Base-by-base conservation (phyloP, 2,113 vertebrate genomes). In the Chiloscyllium plagiosum region DNA sequence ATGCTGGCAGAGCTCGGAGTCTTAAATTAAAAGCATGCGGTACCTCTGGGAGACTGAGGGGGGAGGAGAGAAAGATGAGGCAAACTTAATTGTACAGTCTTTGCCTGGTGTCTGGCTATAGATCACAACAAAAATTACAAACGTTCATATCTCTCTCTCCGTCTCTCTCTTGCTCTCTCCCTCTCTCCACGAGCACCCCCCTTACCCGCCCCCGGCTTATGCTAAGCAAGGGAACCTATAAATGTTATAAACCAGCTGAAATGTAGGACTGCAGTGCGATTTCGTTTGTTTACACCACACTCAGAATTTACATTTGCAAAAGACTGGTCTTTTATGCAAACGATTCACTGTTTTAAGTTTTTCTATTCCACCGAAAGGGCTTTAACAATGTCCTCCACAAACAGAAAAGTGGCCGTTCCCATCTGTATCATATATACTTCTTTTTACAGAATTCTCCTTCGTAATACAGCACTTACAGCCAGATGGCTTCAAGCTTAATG, bases 371-470 rank as follows among this genome's bases (percentile, higher is more conserved):
- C 68, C 72, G 42, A 72, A 52, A 52, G 42, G 68, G 47, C 26
- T 72, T 19, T 33, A 47, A 95, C 68, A 72, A 50, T 50, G 94
- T 72, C 37, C 47, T 50, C 29, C 94, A 72, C 20, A 7, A 50
- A 72, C 4, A 47, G 42, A 72, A 66, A 95, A 72, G 26, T 72
- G 66, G 37, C 69, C 8, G 7, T 95, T 29, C 69, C 47, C 47
- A 69, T 72, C 37, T 50, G 68, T 95, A 52, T 72, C 69, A 70
- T 29, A 52, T 95, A 50, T 95, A 95, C 94, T 72, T 95, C 72
- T 95, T 95, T 72, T 95, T 95, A 33, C 94, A 50, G 68, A 95
- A 95, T 95, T 95, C 68, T 95, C 94, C 93, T 70, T 72, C 69
- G 69, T 72, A 95, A 76, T 42, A 95, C 94, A 72, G 61, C 89